These are phyloP conservation scores for Ephialtes manifestator DNA, from an alignment of 2,888 invertebrate genomes.

Conservation along the genomic window DNA sequence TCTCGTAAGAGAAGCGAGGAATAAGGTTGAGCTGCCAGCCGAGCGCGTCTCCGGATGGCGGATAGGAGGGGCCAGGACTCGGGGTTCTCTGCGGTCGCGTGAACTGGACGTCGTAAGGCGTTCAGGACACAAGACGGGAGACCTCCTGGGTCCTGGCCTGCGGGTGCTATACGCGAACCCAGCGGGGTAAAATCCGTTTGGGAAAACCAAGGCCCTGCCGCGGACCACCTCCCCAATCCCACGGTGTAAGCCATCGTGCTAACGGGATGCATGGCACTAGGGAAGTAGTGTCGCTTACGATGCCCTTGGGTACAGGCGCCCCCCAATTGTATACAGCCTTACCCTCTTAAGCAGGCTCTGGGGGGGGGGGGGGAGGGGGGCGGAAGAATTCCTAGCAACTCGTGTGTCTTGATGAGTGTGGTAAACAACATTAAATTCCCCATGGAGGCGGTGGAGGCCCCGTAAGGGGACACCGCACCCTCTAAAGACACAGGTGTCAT, in stretches of 20 bases:
- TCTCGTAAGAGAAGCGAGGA: conserved; percentile 15
- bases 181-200: neutral
- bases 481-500: too few relatives aligned
- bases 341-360: neutral
- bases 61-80: conserved; percentile 4
- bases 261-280: neutral
- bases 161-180: too few relatives aligned
- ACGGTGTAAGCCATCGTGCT: too few relatives aligned
- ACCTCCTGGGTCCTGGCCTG: neutral
- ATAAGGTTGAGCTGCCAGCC: conserved; percentile 17
- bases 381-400: too few relatives aligned
- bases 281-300: neutral
- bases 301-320: conserved; percentile 5
- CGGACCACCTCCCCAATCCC: too few relatives aligned
- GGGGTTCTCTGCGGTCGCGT: neutral
- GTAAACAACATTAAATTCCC: too few relatives aligned
- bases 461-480: too few relatives aligned
- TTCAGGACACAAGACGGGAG: conserved; percentile 6
- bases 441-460: too few relatives aligned
- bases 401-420: too few relatives aligned
- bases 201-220: conserved; percentile 6
- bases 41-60: conserved; percentile 38
- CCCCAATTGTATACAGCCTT: neutral
- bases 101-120: neutral
- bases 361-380: neutral